Evolutionary conservation across 2,113 vertebrate genomes (phyloP), one percentile per base, ranked within the genome.

Genomic region (Chloroceryle aenea): DNA sequence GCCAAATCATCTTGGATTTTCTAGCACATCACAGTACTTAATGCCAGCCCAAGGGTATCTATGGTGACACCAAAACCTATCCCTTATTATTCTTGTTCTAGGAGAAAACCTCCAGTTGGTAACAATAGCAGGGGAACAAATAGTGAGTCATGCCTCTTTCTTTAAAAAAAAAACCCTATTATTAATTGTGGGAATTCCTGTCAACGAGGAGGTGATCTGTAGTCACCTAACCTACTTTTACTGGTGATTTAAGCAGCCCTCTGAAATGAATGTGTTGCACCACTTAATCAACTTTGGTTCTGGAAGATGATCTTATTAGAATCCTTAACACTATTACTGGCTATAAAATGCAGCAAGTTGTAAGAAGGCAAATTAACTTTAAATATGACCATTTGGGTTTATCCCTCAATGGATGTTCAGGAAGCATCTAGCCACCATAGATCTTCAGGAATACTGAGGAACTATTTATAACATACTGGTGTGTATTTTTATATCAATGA

Each of bases 401-500:
- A 77, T 67, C 82, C 45, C 26, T 90, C 81, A 82, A 38, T 63
- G 72, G 90, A 88, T 82, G 42, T 86, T 86, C 83, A 78, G 42
- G 86, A 93, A 95, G 58, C 50, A 88, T 74, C 79, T 75, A 91
- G 91, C 77, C 53, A 84, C 56, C 91, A 95, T 82, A 91, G 83
- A 94, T 58, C 83, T 80, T 87, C 62, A 87, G 92, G 66, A 96
- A 93, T 4, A 20, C n/a, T 93, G 81, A 95, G 81, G 74, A 95
- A 55, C 92, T 97, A 96, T 96, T 97, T 97, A 91, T 96, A 97
- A 96, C 66, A 42, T 59, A n/a, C 80, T 89, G 87, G 73, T 80
- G 93, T 93, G 74, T 97, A 96, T 96, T 95, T 96, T 97, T 97
- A 93, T 95, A 95, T 96, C 95, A 95, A 96, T 96, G 97, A 96